Evolutionary conservation across 2,888 invertebrate genomes (phyloP).

Genomic region (Dendrolimus pini): DNA sequence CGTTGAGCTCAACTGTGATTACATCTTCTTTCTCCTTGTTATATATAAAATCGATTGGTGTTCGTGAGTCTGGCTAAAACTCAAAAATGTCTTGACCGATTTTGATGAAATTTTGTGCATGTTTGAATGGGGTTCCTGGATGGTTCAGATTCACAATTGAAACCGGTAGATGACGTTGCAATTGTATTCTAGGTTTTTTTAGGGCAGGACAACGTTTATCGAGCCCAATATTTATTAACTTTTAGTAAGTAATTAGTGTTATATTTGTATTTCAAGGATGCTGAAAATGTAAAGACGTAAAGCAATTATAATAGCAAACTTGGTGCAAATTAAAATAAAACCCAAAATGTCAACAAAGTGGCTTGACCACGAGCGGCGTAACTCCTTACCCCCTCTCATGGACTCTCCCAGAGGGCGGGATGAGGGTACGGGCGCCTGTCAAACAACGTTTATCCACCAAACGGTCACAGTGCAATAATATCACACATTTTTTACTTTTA

Average conservation of each 20-base stretch:
- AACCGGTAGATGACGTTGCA: no score
- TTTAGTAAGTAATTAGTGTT: background rate
- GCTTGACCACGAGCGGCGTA: conserved; percentile 30
- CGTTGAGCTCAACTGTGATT: conserved; percentile 1
- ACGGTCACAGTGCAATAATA: conserved; percentile 52
- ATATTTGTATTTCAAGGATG: background rate
- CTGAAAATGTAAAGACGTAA: background rate
- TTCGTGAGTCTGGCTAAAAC: no score
- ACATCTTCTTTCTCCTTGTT: no score
- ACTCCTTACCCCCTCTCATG: conserved; percentile 18
- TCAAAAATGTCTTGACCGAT: no score
- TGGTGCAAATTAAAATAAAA: conserved; percentile 38
- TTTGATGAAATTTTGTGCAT: no score
- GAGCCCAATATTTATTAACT: no score
- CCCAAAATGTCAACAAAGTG: conserved; percentile 50
- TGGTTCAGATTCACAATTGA: no score
- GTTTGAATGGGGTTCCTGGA: no score
- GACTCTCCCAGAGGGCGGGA: conserved; percentile 13
- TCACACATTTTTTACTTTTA: conserved; percentile 52
- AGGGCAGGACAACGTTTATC: no score
- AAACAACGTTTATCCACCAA: conserved; percentile 67
- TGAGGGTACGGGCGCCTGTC: conserved; percentile 38
- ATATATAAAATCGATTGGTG: no score
- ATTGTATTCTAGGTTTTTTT: no score
- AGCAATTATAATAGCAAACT: conserved; percentile 18